A percentile compares a stretch with the other conserved stretches of the same genome.
Evolutionary conservation across 2,797 vertebrate genomes (phyloP).

Genomic region (Chrysocyon brachyurus): DNA sequence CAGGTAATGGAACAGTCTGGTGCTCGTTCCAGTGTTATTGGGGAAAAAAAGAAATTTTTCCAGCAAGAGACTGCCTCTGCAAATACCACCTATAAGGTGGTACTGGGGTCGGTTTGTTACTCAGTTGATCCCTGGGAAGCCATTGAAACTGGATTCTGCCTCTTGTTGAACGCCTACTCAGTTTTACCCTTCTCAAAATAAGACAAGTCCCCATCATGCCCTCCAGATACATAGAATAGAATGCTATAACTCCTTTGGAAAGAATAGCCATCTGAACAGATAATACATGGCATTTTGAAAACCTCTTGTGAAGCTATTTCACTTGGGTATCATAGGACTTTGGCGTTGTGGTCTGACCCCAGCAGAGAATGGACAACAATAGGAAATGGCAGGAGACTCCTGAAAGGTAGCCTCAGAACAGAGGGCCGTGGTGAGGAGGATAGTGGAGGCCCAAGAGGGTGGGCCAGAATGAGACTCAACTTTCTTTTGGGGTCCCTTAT

Average conservation of each 20-base stretch:
- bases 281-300: slow-evolving; percentile 21
- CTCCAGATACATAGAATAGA: background rate
- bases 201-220: background rate
- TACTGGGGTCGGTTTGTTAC: background rate
- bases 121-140: background rate
- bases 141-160: background rate
- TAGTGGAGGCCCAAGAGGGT: background rate
- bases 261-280: background rate
- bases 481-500: background rate
- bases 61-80: background rate
- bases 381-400: background rate
- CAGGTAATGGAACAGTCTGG: background rate
- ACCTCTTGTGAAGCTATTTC: background rate
- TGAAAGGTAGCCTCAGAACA: background rate
- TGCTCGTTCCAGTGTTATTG: background rate
- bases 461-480: background rate
- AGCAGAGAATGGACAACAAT: background rate
- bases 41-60: slow-evolving; percentile 34
- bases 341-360: background rate
- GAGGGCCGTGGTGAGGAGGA: background rate
- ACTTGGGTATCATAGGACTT: background rate
- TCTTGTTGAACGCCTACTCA: background rate
- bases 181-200: background rate
- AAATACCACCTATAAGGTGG: background rate
- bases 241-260: background rate